phyloP scores from a whole-genome alignment of 1,140 invertebrate genomes.

The Chymomyza costata region DNA sequence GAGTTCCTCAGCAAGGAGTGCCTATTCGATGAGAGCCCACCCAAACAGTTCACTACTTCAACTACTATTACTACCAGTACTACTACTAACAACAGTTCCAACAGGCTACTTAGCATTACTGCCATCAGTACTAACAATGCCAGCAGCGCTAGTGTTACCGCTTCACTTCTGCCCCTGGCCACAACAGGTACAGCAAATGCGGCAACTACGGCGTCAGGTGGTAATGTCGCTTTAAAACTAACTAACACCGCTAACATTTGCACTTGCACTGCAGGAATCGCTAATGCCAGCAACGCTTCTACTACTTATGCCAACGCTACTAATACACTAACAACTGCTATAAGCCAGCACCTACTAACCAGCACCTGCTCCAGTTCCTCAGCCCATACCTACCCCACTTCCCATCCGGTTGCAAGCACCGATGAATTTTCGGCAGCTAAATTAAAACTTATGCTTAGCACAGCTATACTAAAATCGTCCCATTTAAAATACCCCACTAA shows the following conservation, averaged over 20 bases:
- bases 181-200: constrained; percentile 24
- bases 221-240: constrained; percentile 25
- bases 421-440: constrained; percentile 52
- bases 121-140: constrained; percentile 20
- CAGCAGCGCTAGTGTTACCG: constrained; percentile 9
- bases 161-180: constrained; percentile 1
- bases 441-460: constrained; percentile 55
- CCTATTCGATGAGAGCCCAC: constrained; percentile 43
- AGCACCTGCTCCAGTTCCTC: constrained; percentile 30
- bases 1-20: constrained; percentile 47
- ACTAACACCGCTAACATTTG: constrained; percentile 54
- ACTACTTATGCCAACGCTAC: constrained; percentile 22
- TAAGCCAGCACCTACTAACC: constrained; percentile 42
- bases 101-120: background rate
- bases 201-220: constrained; percentile 26
- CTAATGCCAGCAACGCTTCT: constrained; percentile 34
- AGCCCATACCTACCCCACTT: constrained; percentile 1
- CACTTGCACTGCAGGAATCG: constrained; percentile 54
- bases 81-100: too few relatives aligned
- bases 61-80: too few relatives aligned
- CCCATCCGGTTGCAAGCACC: constrained; percentile 10
- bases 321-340: constrained; percentile 57
- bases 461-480: constrained; percentile 23
- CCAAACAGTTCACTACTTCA: too few relatives aligned
- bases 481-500: constrained; percentile 45